Base-by-base conservation (phyloP, 2,888 invertebrate species). In the Teleogryllus oceanicus region DNA sequence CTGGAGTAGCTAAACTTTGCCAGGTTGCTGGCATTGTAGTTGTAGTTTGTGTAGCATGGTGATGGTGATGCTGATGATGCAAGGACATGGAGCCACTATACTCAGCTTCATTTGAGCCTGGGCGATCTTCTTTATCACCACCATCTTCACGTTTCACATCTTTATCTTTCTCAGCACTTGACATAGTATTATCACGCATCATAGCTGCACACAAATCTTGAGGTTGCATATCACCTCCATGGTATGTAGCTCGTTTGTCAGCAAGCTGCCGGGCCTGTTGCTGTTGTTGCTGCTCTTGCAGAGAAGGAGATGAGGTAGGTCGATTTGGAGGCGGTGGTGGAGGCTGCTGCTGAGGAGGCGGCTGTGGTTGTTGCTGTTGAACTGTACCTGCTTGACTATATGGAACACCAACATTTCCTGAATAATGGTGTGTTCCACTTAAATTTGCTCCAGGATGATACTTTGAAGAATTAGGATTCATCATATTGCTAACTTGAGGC, bases 1-100 rank as follows among this genome's bases (percentile, higher is more conserved):
- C 94, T 11, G 91, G 91, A n/a, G 91, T 89, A 18, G 91, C 90
- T 74, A 94, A 87, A 2, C 92, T 91, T 86, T 93, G 93, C 94
- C 94, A 94, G 1, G 92, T 89, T 0, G 92, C 88, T 2, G 91
- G 89, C 89, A 90, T 89, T 49, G 88, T 84, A 80, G 89, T 83
- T 62, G 82, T 83, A 51, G 82, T 80, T 21, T 81, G 80, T 12
- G 80, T 80, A 12, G 81, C 80, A 75, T 81, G 80, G 13, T 82
- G 82, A 24, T 82, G 81, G 21, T 82, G 82, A 75, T 82, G 80
- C 24, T 82, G 82, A 50, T 80, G 80, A 74, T 82, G 82, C 21
- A 82, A 82, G n/a, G 80, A 79, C 81, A 82, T 82, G 16, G 81
- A 78, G 50, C 81, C 80, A 78, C 82, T 82, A 78, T 83, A 83